Base-by-base conservation (phyloP, 64 coral and sea anemone genomes). In the Montipora capricornis region DNA sequence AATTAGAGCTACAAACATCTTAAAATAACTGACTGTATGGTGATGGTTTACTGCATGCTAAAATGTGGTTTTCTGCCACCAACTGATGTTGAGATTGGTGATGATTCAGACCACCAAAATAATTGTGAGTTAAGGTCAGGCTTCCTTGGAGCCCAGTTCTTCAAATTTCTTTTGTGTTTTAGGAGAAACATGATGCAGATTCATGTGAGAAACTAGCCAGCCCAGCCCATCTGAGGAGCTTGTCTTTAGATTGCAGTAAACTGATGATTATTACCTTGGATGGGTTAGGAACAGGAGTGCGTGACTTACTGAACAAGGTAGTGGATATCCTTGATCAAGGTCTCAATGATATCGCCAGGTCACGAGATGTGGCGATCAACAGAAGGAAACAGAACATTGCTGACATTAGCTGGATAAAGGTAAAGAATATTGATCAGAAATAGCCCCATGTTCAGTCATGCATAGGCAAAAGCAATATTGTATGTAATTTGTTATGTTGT, bases 341-440 rank as follows among this genome's bases (percentile, higher is more conserved):
- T 12, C 62, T 94, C 6, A 22, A 76, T 14, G 95, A 92, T 82
- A 87, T 97, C 14, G 79, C 82, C 52, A 97, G 79, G 50, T 93
- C 95, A 44, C 90, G 95, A 77, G 95, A 97, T 79, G 70, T 93
- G 15, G 71, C 84, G 44, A 80, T 94, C 22, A 75, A 97, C 3
- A 75, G 60, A 14, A 89, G 75, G 1, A 90, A 93, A 37, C 80
- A 87, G 16, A 90, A 80, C 47, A 91, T 97, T 78, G 95, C 88
- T 13, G 95, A 97, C 76, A 49, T 91, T 14, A 85, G 76, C 47
- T 94, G 92, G 92, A 89, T 94, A 44, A 97, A 97, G 95, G 95
- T 97, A 88, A 68, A 8, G 53, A 8, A 6, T 57, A 57, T 57
- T 11, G 6, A 57, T 10, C 12, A 47, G 7, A 45, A 79, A 46